Conservation (phyloP, 2,113 vertebrate genomes). For the Sinocyclocheilus maitianheensis region DNA sequence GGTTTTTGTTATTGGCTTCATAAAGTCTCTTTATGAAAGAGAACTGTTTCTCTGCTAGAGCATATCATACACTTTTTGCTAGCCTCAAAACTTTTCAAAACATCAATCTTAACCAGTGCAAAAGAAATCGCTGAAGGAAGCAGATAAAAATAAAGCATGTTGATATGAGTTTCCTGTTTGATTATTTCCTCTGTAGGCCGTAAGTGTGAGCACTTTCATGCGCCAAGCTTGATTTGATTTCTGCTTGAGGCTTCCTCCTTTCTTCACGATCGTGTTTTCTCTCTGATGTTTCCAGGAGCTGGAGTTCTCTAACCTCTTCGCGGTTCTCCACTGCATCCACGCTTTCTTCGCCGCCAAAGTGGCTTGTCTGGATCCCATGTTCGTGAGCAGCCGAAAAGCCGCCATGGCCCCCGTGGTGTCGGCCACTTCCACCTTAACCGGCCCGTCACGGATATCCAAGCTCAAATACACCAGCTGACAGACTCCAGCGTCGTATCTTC, state of each 20-base stretch:
- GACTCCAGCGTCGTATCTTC: constrained; percentile 22
- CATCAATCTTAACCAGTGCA: not conserved
- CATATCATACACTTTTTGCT: not conserved
- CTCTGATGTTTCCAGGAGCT: constrained; percentile 80
- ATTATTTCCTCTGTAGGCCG: not conserved
- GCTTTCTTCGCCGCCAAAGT: constrained; percentile 99
- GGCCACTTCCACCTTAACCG: constrained; percentile 74
- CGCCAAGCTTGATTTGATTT: constrained; percentile 6
- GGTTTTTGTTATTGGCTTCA: not conserved
- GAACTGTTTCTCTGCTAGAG: not conserved
- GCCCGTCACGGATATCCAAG: constrained; percentile 83
- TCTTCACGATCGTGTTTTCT: not conserved
- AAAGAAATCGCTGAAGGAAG: not conserved
- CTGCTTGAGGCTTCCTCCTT: not conserved
- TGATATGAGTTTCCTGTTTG: constrained; percentile 9
- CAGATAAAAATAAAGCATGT: not conserved
- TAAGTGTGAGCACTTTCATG: constrained; percentile 8
- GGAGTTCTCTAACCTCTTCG: constrained; percentile 97
- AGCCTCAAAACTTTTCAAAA: not conserved
- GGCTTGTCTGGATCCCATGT: constrained; percentile 94
- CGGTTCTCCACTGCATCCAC: constrained; percentile 97
- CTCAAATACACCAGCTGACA: constrained; percentile 87
- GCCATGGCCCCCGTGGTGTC: constrained; percentile 66
- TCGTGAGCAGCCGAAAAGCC: constrained; percentile 84
- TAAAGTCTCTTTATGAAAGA: not conserved